Evolutionary conservation across 2,888 invertebrate species (phyloP).

Genomic region (Synergus itoensis): DNA sequence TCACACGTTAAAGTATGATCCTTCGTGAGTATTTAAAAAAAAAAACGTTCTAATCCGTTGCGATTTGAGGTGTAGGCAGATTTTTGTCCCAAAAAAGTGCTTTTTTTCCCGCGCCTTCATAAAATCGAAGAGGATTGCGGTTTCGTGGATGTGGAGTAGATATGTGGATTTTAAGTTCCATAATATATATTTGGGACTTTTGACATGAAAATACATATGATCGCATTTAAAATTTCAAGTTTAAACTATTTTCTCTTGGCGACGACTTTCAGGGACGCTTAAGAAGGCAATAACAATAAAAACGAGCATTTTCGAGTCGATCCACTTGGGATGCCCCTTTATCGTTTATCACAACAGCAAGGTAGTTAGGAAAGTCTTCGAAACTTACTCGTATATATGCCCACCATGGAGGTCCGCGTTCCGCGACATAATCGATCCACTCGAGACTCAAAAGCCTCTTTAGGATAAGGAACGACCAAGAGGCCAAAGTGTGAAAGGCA

Average conservation of each 20-base stretch:
- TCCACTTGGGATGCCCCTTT: constrained; percentile 19
- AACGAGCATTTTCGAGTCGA: constrained; percentile 23
- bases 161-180: background rate
- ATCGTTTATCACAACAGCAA: constrained; percentile 23
- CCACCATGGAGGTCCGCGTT: constrained; percentile 43
- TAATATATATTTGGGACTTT: background rate
- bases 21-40: too few species aligned
- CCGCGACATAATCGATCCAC: constrained; percentile 45
- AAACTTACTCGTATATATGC: constrained; percentile 45
- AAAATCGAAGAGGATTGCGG: too few species aligned
- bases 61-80: too few species aligned
- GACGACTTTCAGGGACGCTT: constrained; percentile 19
- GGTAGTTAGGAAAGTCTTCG: constrained; percentile 39
- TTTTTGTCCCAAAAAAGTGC: too few species aligned
- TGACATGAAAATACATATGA: background rate
- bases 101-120: background rate
- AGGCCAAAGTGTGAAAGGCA: constrained; percentile 53
- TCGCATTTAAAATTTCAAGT: background rate
- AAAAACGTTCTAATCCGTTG: too few species aligned
- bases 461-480: constrained; percentile 50
- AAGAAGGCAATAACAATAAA: constrained; percentile 28
- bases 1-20: too few species aligned
- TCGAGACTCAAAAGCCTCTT: constrained; percentile 52
- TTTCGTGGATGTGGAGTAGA: too few species aligned
- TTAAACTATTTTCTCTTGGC: constrained; percentile 9